A percentile compares a stretch with the other conserved stretches of the same genome.
Evolutionary conservation across 2,113 vertebrate species (phyloP).

Genomic region (Triplophysa rosa): DNA sequence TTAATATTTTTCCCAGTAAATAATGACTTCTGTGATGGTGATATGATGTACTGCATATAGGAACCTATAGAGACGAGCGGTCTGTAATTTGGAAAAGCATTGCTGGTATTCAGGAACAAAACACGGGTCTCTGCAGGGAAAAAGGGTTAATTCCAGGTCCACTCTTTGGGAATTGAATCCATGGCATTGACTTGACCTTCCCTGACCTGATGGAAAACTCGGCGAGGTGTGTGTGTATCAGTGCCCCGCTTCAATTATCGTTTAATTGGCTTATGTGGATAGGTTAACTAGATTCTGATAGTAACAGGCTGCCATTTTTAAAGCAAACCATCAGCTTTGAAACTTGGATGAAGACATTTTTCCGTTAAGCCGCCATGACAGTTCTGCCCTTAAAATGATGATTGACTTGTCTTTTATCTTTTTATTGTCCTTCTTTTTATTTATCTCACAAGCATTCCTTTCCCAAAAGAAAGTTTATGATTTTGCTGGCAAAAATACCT

Average conservation of each 20-base stretch:
- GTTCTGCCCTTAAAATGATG: neutral
- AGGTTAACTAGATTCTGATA: slow-evolving; percentile 14
- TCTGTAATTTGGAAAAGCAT: neutral
- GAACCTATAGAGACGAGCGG: neutral
- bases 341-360: neutral
- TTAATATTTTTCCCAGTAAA: too few species aligned
- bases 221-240: neutral
- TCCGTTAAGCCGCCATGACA: neutral
- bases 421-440: neutral
- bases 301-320: neutral
- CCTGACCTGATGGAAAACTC: neutral
- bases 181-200: slow-evolving; percentile 30
- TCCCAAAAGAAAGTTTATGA: neutral
- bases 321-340: neutral
- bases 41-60: neutral
- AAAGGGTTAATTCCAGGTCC: neutral
- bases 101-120: neutral
- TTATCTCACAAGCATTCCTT: neutral
- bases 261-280: neutral
- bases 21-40: too few species aligned
- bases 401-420: neutral
- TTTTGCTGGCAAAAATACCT: neutral
- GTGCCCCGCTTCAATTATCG: neutral
- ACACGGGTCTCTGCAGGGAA: neutral
- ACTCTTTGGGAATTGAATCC: slow-evolving; percentile 11